Percentiles rank a stretch among this genome's conserved stretches.
These are phyloP conservation scores for Muntiacus muntjak DNA, from an alignment of 2,113 vertebrate genomes.

Conservation along the genomic window DNA sequence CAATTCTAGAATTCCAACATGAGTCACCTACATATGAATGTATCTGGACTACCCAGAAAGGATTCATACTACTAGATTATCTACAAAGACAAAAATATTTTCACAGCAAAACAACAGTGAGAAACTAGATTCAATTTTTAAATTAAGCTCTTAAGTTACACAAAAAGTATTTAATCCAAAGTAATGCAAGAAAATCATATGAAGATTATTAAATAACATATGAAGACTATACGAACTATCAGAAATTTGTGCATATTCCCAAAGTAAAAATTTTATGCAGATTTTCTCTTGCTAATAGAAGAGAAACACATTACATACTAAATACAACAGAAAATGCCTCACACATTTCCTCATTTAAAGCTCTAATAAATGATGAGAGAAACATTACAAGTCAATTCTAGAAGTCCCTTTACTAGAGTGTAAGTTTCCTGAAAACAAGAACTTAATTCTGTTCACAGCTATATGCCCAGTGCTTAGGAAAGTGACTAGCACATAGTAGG, in stretches of 20 bases:
- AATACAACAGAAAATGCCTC: not conserved
- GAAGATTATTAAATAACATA: not conserved
- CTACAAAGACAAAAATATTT: conserved; percentile 25
- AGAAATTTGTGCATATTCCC: not conserved
- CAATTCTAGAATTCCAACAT: not conserved
- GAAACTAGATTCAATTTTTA: not conserved
- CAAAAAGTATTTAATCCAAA: not conserved
- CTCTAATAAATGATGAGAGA: not conserved
- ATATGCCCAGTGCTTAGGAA: not conserved
- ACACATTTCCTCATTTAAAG: not conserved
- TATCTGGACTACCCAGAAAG: not conserved
- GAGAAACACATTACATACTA: not conserved
- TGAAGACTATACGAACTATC: not conserved
- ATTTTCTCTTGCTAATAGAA: not conserved
- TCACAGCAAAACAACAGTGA: not conserved
- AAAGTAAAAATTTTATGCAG: not conserved
- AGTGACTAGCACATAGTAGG: not conserved
- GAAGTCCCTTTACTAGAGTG: not conserved
- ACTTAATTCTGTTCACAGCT: not conserved
- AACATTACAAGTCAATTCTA: not conserved
- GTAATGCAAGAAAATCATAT: conserved; percentile 7
- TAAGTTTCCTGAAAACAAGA: not conserved
- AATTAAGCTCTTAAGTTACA: not conserved
- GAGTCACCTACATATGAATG: not conserved
- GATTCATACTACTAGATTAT: not conserved